These are phyloP conservation scores for Doris montereyensis DNA, from an alignment of 2,888 invertebrate genomes.

Conservation along the genomic window DNA sequence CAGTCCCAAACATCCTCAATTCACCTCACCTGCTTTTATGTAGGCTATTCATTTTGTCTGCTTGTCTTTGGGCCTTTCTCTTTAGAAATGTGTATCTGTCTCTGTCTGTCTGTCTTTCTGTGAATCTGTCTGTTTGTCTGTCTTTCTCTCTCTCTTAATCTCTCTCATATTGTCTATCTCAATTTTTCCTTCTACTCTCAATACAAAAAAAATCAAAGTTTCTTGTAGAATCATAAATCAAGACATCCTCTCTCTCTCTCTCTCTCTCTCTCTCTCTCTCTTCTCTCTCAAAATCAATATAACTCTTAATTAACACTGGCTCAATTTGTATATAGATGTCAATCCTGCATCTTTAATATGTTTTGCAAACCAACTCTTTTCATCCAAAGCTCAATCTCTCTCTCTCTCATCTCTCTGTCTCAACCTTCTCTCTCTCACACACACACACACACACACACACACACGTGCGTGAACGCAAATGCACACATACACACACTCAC, in stretches of 20 bases:
- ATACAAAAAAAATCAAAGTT: no score
- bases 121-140: background rate
- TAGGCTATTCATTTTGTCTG: no score
- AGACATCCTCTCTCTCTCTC: constrained; percentile 1
- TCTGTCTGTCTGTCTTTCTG: background rate
- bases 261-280: background rate
- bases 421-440: background rate
- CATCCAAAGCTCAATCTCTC: background rate
- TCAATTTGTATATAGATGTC: no score
- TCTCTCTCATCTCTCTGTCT: background rate
- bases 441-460: background rate
- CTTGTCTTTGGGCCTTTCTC: no score
- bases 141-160: constrained; percentile 12
- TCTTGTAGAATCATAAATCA: no score
- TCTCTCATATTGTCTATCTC: no score
- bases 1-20: no score
- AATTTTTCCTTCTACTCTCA: no score
- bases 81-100: background rate
- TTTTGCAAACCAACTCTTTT: no score
- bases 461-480: constrained; percentile 14
- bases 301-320: no score
- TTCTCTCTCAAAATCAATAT: background rate
- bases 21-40: no score
- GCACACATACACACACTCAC: constrained; percentile 18
- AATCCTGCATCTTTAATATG: no score